Percentiles rank a stretch among this genome's conserved stretches.
Conservation (phyloP, 2,888 invertebrate genomes). For the Coelopa pilipes region DNA sequence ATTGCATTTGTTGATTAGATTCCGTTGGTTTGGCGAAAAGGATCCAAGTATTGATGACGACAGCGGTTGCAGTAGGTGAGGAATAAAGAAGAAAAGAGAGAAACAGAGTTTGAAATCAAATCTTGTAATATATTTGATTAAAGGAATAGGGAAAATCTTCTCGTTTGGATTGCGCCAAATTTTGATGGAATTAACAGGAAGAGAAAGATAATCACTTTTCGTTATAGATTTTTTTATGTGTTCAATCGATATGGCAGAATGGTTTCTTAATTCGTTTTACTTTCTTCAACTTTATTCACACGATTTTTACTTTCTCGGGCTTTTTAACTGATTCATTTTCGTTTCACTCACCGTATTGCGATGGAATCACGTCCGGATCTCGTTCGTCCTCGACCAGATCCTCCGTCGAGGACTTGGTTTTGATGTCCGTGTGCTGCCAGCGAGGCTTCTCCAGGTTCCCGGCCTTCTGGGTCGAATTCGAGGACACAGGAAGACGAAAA, state of each 20-base stretch:
- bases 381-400: constrained; percentile 66
- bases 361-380: constrained; percentile 81
- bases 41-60: constrained; percentile 49
- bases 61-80: no score
- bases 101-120: constrained; percentile 8
- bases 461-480: constrained; percentile 39
- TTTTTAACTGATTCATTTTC: no score
- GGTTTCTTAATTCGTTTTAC: background rate
- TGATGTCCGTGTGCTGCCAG: constrained; percentile 68
- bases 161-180: background rate
- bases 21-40: constrained; percentile 36
- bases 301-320: background rate
- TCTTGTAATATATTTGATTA: constrained; percentile 48
- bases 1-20: constrained; percentile 60
- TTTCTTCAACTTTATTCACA: no score
- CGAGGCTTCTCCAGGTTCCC: constrained; percentile 65
- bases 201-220: background rate
- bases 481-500: constrained; percentile 13
- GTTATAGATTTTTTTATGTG: background rate
- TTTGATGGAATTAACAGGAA: background rate
- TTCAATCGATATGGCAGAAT: no score
- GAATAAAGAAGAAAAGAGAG: constrained; percentile 50
- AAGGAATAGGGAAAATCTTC: background rate
- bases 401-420: constrained; percentile 65
- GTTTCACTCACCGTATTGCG: constrained; percentile 73